A percentile compares a stretch with the other conserved stretches of the same genome.
Evolutionary conservation across 2,113 vertebrate genomes (phyloP).

Genomic region (Passer domesticus): DNA sequence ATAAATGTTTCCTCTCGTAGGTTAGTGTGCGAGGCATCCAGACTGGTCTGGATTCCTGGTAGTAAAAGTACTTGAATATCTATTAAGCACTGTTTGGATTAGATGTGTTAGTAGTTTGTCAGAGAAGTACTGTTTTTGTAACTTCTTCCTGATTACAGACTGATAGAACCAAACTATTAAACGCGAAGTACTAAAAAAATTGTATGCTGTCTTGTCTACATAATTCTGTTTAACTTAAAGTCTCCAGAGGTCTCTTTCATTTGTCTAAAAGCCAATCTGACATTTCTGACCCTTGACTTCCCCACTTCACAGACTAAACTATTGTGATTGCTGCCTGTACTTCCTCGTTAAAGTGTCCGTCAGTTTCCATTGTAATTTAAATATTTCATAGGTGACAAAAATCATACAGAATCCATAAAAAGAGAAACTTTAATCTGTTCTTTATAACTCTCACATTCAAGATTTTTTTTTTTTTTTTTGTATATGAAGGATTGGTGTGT

Average conservation of each 20-base stretch:
- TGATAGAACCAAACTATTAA: constrained; percentile 7
- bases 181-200: constrained; percentile 23
- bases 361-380: constrained; percentile 72
- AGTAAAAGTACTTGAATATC: background rate
- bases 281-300: constrained; percentile 75
- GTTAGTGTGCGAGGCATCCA: background rate
- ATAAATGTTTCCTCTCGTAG: background rate
- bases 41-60: background rate
- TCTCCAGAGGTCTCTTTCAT: constrained; percentile 55
- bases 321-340: constrained; percentile 64
- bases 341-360: constrained; percentile 70
- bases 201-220: background rate
- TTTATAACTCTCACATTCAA: constrained; percentile 42
- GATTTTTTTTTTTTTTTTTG: background rate
- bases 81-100: background rate
- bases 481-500: constrained; percentile 25
- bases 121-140: background rate
- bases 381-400: constrained; percentile 64
- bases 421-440: constrained; percentile 52
- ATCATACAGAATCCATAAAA: constrained; percentile 51
- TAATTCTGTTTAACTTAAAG: constrained; percentile 45
- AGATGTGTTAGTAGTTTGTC: constrained; percentile 16
- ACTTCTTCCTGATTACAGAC: constrained; percentile 28
- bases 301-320: constrained; percentile 64
- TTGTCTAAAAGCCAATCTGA: constrained; percentile 70